Conservation (phyloP, 2,888 invertebrate genomes). For the Clistopyga incitator region DNA sequence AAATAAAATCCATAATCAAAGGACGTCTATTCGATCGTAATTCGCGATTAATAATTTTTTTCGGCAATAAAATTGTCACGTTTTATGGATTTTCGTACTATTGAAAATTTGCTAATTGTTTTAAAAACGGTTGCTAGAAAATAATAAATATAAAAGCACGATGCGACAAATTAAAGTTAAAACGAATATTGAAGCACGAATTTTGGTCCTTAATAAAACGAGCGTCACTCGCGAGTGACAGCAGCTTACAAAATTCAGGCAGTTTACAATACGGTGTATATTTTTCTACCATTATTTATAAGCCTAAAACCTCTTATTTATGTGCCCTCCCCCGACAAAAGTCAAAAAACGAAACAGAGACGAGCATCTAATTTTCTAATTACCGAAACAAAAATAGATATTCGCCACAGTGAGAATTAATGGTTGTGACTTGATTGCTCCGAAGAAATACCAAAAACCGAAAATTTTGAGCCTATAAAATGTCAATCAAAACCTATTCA, state of each 20-base stretch:
- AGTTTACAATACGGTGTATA: constrained; percentile 73
- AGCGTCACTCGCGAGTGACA: constrained; percentile 48
- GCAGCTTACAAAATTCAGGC: constrained; percentile 61
- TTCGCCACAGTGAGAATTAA: background rate
- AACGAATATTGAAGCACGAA: constrained; percentile 9
- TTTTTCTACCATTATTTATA: constrained; percentile 79
- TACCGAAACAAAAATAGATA: background rate
- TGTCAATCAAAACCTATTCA: background rate
- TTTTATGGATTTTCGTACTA: background rate
- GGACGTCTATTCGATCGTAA: too few relatives aligned
- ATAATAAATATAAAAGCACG: background rate
- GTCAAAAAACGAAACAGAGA: constrained; percentile 8
- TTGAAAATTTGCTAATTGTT: background rate
- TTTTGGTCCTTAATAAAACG: constrained; percentile 40
- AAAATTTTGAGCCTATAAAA: background rate
- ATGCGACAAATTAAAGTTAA: background rate
- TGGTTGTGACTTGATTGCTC: background rate
- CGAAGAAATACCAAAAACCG: background rate
- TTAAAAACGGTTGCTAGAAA: constrained; percentile 1
- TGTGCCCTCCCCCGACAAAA: constrained; percentile 62
- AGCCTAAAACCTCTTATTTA: constrained; percentile 75
- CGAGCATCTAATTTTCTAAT: constrained; percentile 15
- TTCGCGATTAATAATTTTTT: background rate
- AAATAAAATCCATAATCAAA: too few relatives aligned
- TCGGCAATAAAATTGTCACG: background rate